Evolutionary conservation across 2,113 vertebrate species (phyloP).

Genomic region (Petaurus breviceps): DNA sequence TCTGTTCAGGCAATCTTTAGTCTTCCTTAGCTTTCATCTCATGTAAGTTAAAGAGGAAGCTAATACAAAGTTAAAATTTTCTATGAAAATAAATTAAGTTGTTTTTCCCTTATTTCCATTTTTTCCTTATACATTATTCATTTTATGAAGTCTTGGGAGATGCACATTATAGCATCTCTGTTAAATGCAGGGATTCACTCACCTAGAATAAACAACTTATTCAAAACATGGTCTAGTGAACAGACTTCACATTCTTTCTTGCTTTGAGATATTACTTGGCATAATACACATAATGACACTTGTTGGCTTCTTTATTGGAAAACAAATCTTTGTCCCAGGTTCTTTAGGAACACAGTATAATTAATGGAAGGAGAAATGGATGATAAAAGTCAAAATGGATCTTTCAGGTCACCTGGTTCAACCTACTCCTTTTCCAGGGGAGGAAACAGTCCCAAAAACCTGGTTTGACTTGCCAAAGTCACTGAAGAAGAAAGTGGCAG

Average conservation of each 20-base stretch:
- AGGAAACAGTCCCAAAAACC: neutral
- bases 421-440: neutral
- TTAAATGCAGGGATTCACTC: conserved; percentile 9
- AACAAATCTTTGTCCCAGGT: conserved; percentile 42
- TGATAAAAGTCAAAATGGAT: neutral
- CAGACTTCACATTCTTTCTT: neutral
- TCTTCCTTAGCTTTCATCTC: conserved; percentile 59
- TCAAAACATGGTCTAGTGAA: neutral
- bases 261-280: conserved; percentile 36
- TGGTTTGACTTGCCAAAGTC: neutral
- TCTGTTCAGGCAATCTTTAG: conserved; percentile 68
- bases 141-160: conserved; percentile 27
- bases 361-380: neutral
- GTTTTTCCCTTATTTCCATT: conserved; percentile 7
- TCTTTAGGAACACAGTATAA: conserved; percentile 15
- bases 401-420: neutral
- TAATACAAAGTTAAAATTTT: conserved; percentile 54
- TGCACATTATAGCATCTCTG: neutral
- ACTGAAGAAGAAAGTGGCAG: neutral
- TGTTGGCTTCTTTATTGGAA: conserved; percentile 35
- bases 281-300: conserved; percentile 22
- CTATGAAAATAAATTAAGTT: conserved; percentile 49
- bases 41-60: conserved; percentile 39
- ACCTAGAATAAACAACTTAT: neutral
- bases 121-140: neutral